These are phyloP conservation scores for Lates calcarifer DNA, from an alignment of 2,113 vertebrate genomes.

Conservation along the genomic window DNA sequence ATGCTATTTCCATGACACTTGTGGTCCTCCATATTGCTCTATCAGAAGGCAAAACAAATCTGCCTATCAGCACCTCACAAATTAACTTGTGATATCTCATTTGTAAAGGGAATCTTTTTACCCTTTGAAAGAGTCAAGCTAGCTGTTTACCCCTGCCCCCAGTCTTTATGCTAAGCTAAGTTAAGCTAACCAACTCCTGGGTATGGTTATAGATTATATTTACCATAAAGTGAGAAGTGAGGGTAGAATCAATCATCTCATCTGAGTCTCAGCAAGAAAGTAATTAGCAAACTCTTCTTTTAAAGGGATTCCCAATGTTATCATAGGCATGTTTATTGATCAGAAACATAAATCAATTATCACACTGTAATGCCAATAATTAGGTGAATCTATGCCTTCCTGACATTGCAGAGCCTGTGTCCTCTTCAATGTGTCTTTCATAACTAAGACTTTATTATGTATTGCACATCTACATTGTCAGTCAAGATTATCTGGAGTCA, in stretches of 20 bases:
- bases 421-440: neutral
- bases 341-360: neutral
- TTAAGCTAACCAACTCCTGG: neutral
- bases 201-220: neutral
- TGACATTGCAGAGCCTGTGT: neutral
- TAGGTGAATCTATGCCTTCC: neutral
- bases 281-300: neutral
- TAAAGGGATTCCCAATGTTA: neutral
- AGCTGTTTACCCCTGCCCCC: neutral
- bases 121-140: neutral
- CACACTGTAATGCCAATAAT: neutral
- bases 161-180: neutral
- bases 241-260: neutral
- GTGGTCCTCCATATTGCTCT: no score
- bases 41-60: neutral
- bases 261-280: neutral
- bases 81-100: neutral
- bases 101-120: neutral
- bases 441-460: neutral
- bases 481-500: constrained; percentile 11
- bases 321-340: neutral
- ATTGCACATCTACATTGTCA: constrained; percentile 9
- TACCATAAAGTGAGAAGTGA: neutral
- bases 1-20: no score
- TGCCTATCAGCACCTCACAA: neutral